Base-by-base conservation (phyloP, 2,888 invertebrate genomes). In the Troides aeacus region DNA sequence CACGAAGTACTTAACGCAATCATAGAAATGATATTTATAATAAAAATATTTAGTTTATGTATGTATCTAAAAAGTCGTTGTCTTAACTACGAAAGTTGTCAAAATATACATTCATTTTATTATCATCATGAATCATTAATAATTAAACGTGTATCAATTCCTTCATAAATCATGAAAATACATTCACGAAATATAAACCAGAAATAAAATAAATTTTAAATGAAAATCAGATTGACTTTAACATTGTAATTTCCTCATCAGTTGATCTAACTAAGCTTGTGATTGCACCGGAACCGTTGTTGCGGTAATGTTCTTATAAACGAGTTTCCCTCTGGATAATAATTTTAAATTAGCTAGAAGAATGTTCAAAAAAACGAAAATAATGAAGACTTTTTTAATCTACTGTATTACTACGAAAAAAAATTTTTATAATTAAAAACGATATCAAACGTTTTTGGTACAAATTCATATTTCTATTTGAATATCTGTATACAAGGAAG, bases 251-350 rank as follows among this genome's bases (percentile, higher is more conserved):
- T 64, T 68, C 59, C 59, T 21, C 39, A 68, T 62, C 42, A 62
- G 30, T 62, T 62, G 42, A 57, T 57, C 57, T 64, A 57, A 68
- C 62, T 69, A 67, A 59, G 30, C 23, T 50, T 68, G 30, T 62
- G 21, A 60, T 64, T 36, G 50, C 57, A 58, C 70, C 72, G 21
- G 18, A 57, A 64, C 39, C 57, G 56, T 64, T 57, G 62, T 63
- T n/a, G 42, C 46, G 56, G 12, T 63, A 12, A 53, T 39, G 59
- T 56, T 53, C 61, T 30, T 56, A 68, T 69, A 17, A 75, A 73
- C 39, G 72, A 74, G 71, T 79, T 57, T 57, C 57, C 58, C 17
- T 58, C 56, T 57, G 8, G 21, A 21, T 7, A 4, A 57, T 21
- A 12, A 6, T 57, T 57, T 57, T 57, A 57, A 10, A 21, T 57